Conservation (phyloP, 2,113 vertebrate genomes). For the Baryphthengus martii region DNA sequence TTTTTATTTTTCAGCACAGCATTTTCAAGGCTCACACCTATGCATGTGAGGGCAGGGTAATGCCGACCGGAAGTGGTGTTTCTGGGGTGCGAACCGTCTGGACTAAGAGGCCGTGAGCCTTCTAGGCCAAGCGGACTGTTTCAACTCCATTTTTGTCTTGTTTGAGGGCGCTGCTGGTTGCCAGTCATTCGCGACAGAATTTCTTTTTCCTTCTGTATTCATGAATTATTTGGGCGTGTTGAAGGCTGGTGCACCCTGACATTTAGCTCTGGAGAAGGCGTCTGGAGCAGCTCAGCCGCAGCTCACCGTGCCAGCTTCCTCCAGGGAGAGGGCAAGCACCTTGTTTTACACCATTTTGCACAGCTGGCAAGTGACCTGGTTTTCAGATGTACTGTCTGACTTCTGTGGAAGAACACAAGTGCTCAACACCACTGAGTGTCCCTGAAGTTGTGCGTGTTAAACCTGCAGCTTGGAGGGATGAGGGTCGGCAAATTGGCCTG, state of each 20-base stretch:
- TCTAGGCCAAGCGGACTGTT: neutral
- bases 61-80: accelerated
- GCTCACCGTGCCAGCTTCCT: neutral
- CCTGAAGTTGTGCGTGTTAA: neutral
- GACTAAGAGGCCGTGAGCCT: neutral
- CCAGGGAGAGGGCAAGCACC: neutral
- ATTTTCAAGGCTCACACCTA: neutral
- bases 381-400: neutral
- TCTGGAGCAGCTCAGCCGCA: accelerated
- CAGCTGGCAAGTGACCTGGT: neutral
- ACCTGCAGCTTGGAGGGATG: neutral
- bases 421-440: accelerated
- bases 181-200: neutral
- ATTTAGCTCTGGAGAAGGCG: neutral
- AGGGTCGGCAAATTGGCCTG: neutral
- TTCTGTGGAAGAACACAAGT: accelerated
- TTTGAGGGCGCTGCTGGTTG: neutral
- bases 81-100: neutral
- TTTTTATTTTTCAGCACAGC: accelerated
- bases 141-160: neutral
- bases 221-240: neutral
- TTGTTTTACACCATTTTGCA: neutral
- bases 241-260: accelerated
- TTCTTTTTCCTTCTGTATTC: neutral
- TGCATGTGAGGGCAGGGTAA: accelerated